Base-by-base conservation (phyloP, 2,113 vertebrate genomes). In the Syrmaticus mikado region DNA sequence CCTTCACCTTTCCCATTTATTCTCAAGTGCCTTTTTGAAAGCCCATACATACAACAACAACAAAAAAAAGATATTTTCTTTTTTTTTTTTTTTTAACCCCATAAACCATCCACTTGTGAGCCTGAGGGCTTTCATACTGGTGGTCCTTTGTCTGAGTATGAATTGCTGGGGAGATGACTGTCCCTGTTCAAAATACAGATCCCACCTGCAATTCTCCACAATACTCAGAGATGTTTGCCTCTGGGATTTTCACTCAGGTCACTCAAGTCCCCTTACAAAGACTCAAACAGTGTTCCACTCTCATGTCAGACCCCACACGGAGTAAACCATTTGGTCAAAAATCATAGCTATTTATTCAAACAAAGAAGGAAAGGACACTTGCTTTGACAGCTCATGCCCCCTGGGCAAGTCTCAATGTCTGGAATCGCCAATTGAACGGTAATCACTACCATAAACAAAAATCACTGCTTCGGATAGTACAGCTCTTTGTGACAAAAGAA, bases 221-320 rank as follows among this genome's bases (percentile, higher is more conserved):
- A 0, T 6, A 2, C 11, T 86, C 16, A 61, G n/a, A 66, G 55
- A 20, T 58, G 83, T 57, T 83, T 91, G 41, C 72, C 82, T 60
- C 79, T 80, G 68, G 85, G 46, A 67, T 60, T 88, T 92, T 88
- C 55, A 13, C 46, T 71, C 40, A 40, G 58, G 48, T 89, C 85
- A 61, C n/a, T n/a, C 25, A 28, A 40, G 36, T 76, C 25, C 53
- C 32, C 52, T 94, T 88, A 72, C 65, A 75, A 46, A 88, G 14
- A 22, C 67, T 57, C 65, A 72, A 78, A 85, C 30, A 71, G 14
- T 38, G 41, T 28, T 85, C 32, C 34, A 14, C 28, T 92, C 72
- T 83, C 65, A 55, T 60, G 52, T 86, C 82, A 92, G 93, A 93
- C 92, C 79, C 64, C 93, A 90, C 93, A 94, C 57, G 55, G 57